Percentiles rank a stretch among this genome's conserved stretches.
Evolutionary conservation across 1,140 invertebrate genomes (phyloP).

Genomic region (Caerostris darwini): DNA sequence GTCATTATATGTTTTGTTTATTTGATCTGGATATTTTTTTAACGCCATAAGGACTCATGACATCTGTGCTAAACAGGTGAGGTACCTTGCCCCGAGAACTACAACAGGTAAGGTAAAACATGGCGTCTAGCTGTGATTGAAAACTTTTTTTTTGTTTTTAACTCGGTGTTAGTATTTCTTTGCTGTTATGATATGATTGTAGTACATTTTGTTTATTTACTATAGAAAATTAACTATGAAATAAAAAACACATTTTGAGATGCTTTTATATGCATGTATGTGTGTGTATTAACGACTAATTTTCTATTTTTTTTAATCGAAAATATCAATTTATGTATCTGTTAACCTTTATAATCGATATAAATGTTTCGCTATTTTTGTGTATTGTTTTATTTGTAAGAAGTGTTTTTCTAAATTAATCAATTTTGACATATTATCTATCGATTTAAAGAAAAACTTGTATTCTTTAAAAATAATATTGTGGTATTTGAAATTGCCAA

Average conservation of each 20-base stretch:
- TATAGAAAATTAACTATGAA: neutral
- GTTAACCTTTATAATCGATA: no score
- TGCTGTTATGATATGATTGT: neutral
- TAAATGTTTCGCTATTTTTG: no score
- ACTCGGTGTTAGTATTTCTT: neutral
- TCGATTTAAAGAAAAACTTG: no score
- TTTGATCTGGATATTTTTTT: constrained; percentile 19
- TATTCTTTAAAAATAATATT: no score
- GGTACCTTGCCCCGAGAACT: constrained; percentile 7
- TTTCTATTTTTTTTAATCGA: no score
- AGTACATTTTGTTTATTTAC: neutral
- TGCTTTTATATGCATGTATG: neutral
- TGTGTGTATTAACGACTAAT: neutral
- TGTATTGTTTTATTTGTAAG: no score
- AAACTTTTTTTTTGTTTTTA: neutral
- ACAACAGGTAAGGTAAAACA: constrained; percentile 64
- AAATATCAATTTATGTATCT: no score
- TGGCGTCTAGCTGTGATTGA: constrained; percentile 42
- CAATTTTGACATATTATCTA: no score
- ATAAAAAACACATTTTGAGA: neutral
- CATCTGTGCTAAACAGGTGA: constrained; percentile 49
- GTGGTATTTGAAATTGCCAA: no score
- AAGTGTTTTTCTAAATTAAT: no score
- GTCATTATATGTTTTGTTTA: neutral
- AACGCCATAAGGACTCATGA: neutral